Conservation (phyloP, 2,113 vertebrate genomes). For the Cathartes aura region DNA sequence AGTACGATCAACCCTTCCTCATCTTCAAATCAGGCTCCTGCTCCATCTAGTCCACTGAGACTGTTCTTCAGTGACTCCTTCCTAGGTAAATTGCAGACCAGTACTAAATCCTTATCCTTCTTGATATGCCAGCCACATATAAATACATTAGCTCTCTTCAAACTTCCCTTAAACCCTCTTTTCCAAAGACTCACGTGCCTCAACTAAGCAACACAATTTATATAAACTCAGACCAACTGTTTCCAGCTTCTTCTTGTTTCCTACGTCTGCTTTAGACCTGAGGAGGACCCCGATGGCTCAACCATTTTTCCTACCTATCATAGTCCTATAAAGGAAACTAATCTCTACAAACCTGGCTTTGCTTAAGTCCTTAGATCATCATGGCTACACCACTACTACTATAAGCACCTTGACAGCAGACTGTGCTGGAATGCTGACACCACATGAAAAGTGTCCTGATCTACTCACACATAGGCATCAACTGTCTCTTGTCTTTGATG, state of each 20-base stretch:
- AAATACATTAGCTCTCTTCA: neutral
- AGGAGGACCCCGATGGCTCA: neutral
- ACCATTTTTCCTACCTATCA: neutral
- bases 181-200: neutral
- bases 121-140: neutral
- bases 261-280: neutral
- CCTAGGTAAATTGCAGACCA: neutral
- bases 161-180: neutral
- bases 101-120: neutral
- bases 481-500: neutral
- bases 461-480: neutral
- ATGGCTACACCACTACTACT: neutral
- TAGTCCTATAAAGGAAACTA: neutral
- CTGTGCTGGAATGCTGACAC: neutral
- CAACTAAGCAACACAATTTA: neutral
- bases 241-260: neutral
- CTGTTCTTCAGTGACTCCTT: neutral
- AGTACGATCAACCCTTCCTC: neutral
- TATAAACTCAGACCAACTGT: neutral
- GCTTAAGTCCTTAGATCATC: neutral
- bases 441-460: neutral
- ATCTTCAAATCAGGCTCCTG: neutral
- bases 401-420: neutral
- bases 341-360: neutral
- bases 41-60: neutral